Conservation (phyloP, 2,888 invertebrate genomes). For the Sicus ferrugineus region DNA sequence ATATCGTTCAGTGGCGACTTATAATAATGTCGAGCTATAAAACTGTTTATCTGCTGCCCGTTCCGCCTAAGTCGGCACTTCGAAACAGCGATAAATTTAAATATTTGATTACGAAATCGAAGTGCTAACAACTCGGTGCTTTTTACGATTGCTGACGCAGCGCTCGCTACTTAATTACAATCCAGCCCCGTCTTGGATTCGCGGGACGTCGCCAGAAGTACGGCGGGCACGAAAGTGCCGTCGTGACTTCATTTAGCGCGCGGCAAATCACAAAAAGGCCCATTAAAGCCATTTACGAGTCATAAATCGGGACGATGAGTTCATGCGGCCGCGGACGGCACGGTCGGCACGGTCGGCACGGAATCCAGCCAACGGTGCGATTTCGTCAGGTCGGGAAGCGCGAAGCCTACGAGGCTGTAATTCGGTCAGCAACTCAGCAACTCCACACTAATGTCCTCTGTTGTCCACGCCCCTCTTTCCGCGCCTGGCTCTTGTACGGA, state of each 20-base stretch:
- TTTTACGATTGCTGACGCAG: neutral
- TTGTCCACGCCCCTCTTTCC: too few relatives aligned
- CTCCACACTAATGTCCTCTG: too few relatives aligned
- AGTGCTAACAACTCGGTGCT: neutral
- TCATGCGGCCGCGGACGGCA: slow-evolving; percentile 7
- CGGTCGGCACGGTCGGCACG: neutral
- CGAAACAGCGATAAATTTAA: neutral
- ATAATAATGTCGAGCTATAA: too few relatives aligned
- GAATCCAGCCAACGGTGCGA: neutral
- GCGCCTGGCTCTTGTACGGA: too few relatives aligned
- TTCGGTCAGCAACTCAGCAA: too few relatives aligned
- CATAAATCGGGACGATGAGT: slow-evolving; percentile 38
- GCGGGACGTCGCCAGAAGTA: neutral
- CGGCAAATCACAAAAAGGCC: slow-evolving; percentile 5
- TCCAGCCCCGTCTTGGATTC: neutral
- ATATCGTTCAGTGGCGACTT: too few relatives aligned
- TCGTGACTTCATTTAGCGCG: slow-evolving; percentile 18
- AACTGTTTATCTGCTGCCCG: too few relatives aligned
- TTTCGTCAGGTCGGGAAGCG: too few relatives aligned
- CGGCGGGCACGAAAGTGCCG: slow-evolving; percentile 12
- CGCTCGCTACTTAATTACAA: neutral
- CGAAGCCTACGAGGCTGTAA: too few relatives aligned
- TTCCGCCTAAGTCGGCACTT: too few relatives aligned
- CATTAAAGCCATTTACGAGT: slow-evolving; percentile 33
- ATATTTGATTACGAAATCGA: neutral